These are phyloP conservation scores for Macaca mulatta DNA, from an alignment of 2,113 vertebrate species.

Conservation along the genomic window DNA sequence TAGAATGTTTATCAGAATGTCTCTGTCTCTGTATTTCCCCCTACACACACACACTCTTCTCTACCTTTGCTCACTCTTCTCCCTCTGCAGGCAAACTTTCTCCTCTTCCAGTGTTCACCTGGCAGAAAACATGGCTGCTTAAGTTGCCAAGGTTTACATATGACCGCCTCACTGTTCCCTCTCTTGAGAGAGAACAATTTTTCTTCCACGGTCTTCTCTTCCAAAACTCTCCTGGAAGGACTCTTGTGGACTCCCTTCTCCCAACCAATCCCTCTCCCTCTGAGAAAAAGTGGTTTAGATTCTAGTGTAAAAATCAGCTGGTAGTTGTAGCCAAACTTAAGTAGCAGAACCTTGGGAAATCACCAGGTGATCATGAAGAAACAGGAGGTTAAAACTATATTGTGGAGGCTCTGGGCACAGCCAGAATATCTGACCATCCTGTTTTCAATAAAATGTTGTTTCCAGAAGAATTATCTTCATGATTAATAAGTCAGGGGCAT, in stretches of 20 bases:
- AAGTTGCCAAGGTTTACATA: not conserved
- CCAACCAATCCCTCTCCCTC: not conserved
- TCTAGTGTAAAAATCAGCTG: not conserved
- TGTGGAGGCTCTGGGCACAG: not conserved
- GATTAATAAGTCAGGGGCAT: not conserved
- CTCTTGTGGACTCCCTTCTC: not conserved
- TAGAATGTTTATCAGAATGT: not conserved
- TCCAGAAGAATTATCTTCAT: conserved; percentile 11
- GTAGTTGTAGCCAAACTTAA: not conserved
- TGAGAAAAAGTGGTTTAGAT: not conserved
- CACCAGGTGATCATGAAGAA: not conserved
- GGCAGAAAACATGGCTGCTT: not conserved
- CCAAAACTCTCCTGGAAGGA: not conserved
- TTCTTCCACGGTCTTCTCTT: not conserved
- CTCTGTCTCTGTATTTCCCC: too few species aligned
- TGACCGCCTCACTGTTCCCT: not conserved
- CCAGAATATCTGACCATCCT: not conserved
- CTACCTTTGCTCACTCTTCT: not conserved
- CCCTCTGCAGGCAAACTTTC: not conserved
- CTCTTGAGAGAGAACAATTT: not conserved
- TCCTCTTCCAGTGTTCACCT: not conserved
- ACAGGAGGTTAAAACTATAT: not conserved
- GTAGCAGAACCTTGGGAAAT: not conserved
- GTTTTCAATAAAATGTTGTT: not conserved
- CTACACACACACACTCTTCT: not conserved